Base-by-base conservation (phyloP, 2,888 invertebrate species). In the Malacosoma neustria region DNA sequence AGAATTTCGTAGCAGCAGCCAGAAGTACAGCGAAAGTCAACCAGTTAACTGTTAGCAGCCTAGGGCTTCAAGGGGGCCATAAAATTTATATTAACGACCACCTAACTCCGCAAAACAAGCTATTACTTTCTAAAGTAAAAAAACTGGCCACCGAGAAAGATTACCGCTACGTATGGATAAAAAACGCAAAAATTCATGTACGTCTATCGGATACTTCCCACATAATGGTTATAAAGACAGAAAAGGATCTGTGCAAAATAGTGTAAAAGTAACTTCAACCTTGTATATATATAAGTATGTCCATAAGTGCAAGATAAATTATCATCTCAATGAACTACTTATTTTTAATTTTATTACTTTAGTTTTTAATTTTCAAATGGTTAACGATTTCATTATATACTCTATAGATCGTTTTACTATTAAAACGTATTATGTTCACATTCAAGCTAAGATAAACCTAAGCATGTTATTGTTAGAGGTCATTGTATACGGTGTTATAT, bases 11-110 rank as follows among this genome's bases (percentile, higher is more conserved):
- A 2, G 40, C 39, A 6, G 36, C 40, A 3, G 39, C 38, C 5
- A 36, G 40, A 33, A n/a, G n/a, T n/a, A n/a, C n/a, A n/a, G n/a
- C n/a, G n/a, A 36, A 29, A 30, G 34, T 29, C 1, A 15, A 29
- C 1, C 35, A 34, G n/a, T 6, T 38, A 1, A 37, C 37, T 30
- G 22, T 35, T n/a, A 12, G 34, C 6, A 11, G 29, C 2, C 11
- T 42, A 1, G 41, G 42, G 6, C 4, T 44, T 2, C 4, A 22
- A 4, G 41, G 38, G 0, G 34, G 40, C 29, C 29, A 37, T 0
- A 36, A 33, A 12, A 39, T 47, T 4, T 47, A 31, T 30, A 22
- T 47, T 1, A 47, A 47, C 33, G 43, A 47, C 12, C 45, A 45
- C 13, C 32, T 45, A 3, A 45, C 44, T 1, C 4, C 13, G 0